phyloP scores from a whole-genome alignment of 2,888 invertebrate genomes.

The Lordiphosa fenestrarum region DNA sequence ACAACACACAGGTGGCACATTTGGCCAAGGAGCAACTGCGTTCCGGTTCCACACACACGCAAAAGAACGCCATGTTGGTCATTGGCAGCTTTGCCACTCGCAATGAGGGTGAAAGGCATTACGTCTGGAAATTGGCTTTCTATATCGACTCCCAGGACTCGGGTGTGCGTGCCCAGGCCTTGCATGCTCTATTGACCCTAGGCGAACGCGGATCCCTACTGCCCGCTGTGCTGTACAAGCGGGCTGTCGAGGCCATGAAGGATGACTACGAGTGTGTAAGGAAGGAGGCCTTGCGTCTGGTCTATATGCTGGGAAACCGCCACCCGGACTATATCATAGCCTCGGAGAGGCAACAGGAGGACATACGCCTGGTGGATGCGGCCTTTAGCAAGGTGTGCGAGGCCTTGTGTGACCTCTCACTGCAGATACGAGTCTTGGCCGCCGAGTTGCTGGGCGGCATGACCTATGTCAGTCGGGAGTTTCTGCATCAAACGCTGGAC shows the following conservation, averaged over 20 bases:
- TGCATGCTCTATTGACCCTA: slow-evolving; percentile 90
- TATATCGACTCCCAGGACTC: slow-evolving; percentile 95
- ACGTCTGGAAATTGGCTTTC: slow-evolving; percentile 88
- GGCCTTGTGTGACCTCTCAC: slow-evolving; percentile 94
- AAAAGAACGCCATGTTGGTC: slow-evolving; percentile 78
- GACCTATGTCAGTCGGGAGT: slow-evolving; percentile 91
- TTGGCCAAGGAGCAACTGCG: slow-evolving; percentile 77
- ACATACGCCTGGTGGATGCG: slow-evolving; percentile 94
- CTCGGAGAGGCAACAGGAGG: slow-evolving; percentile 88
- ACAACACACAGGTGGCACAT: slow-evolving; percentile 77
- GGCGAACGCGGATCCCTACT: slow-evolving; percentile 91
- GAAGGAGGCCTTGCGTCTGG: slow-evolving; percentile 90
- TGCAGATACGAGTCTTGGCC: slow-evolving; percentile 89
- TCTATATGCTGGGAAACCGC: slow-evolving; percentile 91
- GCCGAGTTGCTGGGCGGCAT: slow-evolving; percentile 93
- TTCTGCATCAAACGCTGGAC: slow-evolving; percentile 97
- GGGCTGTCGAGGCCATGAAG: slow-evolving; percentile 87
- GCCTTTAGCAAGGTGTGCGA: slow-evolving; percentile 97
- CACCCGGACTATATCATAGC: slow-evolving; percentile 90
- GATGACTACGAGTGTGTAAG: slow-evolving; percentile 98
- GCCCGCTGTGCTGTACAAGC: slow-evolving; percentile 84
- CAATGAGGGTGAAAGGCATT: slow-evolving; percentile 83
- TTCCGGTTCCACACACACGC: slow-evolving; percentile 78
- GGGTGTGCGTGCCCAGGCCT: slow-evolving; percentile 93
- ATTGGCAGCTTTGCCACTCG: slow-evolving; percentile 78